Conservation (phyloP, 2,113 vertebrate genomes). For the Patagioenas fasciata region DNA sequence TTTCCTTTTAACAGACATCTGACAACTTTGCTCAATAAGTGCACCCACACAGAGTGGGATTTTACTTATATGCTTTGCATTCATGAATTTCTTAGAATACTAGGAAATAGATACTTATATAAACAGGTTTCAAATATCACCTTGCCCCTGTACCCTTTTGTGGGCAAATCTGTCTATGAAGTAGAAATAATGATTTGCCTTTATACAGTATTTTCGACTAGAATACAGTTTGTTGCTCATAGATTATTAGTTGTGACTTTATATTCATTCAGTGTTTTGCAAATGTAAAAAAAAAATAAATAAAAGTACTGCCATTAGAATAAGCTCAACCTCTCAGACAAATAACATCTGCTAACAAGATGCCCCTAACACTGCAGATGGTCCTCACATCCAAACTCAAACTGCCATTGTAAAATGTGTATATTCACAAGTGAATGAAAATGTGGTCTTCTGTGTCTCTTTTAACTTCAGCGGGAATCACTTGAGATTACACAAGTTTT, state of each 20-base stretch:
- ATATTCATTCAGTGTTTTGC: not conserved
- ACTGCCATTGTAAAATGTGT: not conserved
- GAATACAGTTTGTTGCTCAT: not conserved
- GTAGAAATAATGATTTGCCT: not conserved
- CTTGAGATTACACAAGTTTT: slow-evolving; percentile 12
- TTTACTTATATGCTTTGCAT: not conserved
- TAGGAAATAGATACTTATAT: not conserved
- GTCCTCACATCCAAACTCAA: not conserved
- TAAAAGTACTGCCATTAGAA: not conserved
- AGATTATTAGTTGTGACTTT: not conserved
- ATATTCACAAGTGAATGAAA: slow-evolving; percentile 2
- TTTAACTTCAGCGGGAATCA: not conserved
- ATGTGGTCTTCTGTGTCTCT: not conserved
- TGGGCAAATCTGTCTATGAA: not conserved
- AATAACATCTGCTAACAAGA: slow-evolving; percentile 19
- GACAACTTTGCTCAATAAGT: not conserved
- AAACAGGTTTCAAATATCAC: not conserved
- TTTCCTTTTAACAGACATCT: slow-evolving; percentile 20
- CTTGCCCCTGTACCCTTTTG: not conserved
- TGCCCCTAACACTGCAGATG: not conserved
- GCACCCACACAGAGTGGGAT: not conserved
- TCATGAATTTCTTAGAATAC: not conserved
- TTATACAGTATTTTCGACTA: not conserved
- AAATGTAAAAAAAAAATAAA: not conserved
- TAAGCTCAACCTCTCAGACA: not conserved